Evolutionary conservation across 2,113 vertebrate species (phyloP), one percentile per base, ranked within the genome.

Genomic region (Gracilinanus agilis): DNA sequence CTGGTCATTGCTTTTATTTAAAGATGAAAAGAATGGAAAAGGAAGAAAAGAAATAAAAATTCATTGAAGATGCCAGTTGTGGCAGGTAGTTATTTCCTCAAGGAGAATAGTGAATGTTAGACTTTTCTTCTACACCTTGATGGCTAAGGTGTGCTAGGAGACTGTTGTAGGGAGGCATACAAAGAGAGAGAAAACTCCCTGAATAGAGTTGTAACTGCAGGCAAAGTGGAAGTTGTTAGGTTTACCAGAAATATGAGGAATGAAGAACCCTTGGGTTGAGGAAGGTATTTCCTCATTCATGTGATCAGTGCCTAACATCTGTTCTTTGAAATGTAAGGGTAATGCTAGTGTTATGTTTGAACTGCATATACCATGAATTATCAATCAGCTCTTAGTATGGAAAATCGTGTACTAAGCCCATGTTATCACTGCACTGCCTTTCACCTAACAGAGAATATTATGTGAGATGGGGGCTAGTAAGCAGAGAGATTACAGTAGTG

Each of bases 11-110:
- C 55, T 88, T 29, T 95, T 90, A 13, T 94, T 96, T 88, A 53
- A 89, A 97, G 55, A 90, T 94, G 75, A 95, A 95, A 83, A 83
- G 16, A 95, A 49, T 44, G 55, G 89, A 13, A 83, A 95, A 96
- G 34, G 54, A 11, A 54, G 89, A 24, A 49, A 89, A 90, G 19
- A 92, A 94, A 53, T 34, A 75, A 40, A 67, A 61, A 27, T 4
- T n/a, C 0, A 91, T 53, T 91, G 34, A 24, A 93, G 53, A 75
- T 12, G 92, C 91, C 55, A 3, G 29, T 49, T 56, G 95, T 93
- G 40, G 53, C 90, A 93, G 53, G 88, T 21, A 90, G 40, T 90
- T 93, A 95, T 89, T 95, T 96, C 94, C 55, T 94, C 24, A 88
- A n/a, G 27, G 75, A 96, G 44, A 91, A 40, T 23, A 27, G 88